phyloP scores from a whole-genome alignment of 1,140 invertebrate species.

The Drosophila melanogaster region DNA sequence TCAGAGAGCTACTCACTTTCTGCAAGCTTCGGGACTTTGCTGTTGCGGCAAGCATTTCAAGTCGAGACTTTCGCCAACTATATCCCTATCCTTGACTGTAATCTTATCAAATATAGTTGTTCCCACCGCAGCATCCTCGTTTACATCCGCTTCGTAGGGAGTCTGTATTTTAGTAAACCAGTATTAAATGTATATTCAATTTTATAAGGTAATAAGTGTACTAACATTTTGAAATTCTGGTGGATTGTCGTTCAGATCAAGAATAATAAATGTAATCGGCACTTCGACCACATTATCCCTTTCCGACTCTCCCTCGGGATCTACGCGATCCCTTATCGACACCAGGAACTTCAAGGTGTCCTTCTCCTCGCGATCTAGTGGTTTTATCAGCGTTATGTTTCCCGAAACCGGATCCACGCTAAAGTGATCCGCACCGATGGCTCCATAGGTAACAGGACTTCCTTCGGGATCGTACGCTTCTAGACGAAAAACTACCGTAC shows the following conservation, averaged over 20 bases:
- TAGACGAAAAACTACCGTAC: slow-evolving; percentile 90
- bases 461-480: slow-evolving; percentile 93
- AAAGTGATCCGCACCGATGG: slow-evolving; percentile 92
- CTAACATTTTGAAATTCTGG: slow-evolving; percentile 91
- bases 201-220: neutral
- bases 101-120: slow-evolving; percentile 91
- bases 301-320: slow-evolving; percentile 86
- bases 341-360: slow-evolving; percentile 72
- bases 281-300: slow-evolving; percentile 91
- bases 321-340: slow-evolving; percentile 87
- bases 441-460: slow-evolving; percentile 88
- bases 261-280: slow-evolving; percentile 92
- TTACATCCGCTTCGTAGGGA: slow-evolving; percentile 91
- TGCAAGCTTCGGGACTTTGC: slow-evolving; percentile 78
- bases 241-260: slow-evolving; percentile 95
- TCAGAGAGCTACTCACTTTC: slow-evolving; percentile 53
- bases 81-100: slow-evolving; percentile 91
- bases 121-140: slow-evolving; percentile 91
- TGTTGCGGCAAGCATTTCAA: slow-evolving; percentile 87
- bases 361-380: slow-evolving; percentile 93
- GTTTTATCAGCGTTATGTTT: slow-evolving; percentile 90
- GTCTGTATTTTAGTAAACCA: slow-evolving; percentile 84
- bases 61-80: slow-evolving; percentile 91
- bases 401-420: slow-evolving; percentile 91
- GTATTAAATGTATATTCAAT: neutral